phyloP scores from a whole-genome alignment of 2,113 vertebrate species.

The Cyanoderma ruficeps region DNA sequence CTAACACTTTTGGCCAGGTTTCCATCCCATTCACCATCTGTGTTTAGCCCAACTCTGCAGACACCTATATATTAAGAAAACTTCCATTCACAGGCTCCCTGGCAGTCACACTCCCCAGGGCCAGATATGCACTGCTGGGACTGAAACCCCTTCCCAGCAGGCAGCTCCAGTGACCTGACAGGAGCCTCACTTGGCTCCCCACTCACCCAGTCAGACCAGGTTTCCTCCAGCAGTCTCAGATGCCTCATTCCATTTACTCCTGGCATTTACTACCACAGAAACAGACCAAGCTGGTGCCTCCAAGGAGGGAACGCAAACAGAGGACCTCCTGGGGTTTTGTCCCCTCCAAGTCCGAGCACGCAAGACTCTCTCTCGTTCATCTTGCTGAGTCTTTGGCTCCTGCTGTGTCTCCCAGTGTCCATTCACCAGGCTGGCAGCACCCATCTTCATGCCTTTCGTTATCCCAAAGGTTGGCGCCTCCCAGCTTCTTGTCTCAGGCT shows the following conservation, averaged over 20 bases:
- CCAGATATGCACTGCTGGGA: neutral
- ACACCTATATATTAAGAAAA: neutral
- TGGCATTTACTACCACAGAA: neutral
- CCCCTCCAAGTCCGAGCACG: neutral
- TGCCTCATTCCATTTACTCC: neutral
- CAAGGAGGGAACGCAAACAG: accelerated
- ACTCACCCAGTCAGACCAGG: neutral
- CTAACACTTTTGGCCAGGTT: neutral
- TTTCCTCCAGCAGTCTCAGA: neutral
- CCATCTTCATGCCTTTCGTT: neutral
- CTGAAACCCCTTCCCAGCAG: accelerated
- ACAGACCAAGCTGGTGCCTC: neutral
- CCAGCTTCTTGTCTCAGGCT: neutral
- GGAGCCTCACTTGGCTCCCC: accelerated
- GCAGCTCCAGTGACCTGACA: accelerated
- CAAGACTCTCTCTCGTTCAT: accelerated
- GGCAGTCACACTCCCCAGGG: neutral
- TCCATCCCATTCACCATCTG: neutral
- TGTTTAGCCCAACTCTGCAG: neutral
- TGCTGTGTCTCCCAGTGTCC: neutral
- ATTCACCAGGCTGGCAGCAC: neutral
- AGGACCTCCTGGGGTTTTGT: neutral
- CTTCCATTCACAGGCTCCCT: accelerated
- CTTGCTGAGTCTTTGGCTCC: neutral
- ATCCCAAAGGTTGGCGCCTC: neutral